phyloP scores from a whole-genome alignment of 2,797 vertebrate species.

The Lacerta viridis region DNA sequence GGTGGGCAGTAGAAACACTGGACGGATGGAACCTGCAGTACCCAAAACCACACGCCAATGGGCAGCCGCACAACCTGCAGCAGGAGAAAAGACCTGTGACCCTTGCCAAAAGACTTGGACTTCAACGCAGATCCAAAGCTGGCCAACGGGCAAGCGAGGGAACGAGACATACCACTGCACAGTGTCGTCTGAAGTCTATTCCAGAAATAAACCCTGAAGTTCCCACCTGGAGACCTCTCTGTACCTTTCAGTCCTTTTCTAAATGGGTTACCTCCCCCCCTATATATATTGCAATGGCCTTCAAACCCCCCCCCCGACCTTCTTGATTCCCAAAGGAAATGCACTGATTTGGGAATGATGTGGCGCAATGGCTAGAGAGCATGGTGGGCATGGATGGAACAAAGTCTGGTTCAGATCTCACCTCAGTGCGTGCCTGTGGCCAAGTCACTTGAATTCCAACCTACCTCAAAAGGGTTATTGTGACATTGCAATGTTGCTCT shows the following conservation, averaged over 20 bases:
- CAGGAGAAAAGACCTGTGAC: fast-evolving
- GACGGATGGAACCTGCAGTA: neutral
- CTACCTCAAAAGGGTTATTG: neutral
- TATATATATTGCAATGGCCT: neutral
- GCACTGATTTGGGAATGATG: neutral
- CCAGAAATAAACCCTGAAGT: neutral
- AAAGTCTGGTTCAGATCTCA: neutral
- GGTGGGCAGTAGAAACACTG: neutral
- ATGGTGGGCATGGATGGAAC: neutral
- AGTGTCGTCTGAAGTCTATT: neutral
- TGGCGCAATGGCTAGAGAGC: neutral
- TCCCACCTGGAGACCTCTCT: fast-evolving
- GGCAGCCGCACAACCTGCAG: neutral
- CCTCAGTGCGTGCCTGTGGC: neutral
- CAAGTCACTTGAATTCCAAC: neutral
- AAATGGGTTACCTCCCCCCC: too few relatives aligned
- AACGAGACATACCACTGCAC: neutral
- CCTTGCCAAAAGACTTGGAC: fast-evolving
- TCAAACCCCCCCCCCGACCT: neutral
- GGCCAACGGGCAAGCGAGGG: neutral
- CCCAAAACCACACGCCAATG: neutral
- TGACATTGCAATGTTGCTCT: neutral
- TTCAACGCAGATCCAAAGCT: fast-evolving
- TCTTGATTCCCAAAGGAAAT: neutral
- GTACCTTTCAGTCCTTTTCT: conserved; percentile 15